Percentiles rank a stretch among this genome's conserved stretches.
These are phyloP conservation scores for Ridgeia piscesae DNA, from an alignment of 1,140 invertebrate genomes.

Conservation along the genomic window DNA sequence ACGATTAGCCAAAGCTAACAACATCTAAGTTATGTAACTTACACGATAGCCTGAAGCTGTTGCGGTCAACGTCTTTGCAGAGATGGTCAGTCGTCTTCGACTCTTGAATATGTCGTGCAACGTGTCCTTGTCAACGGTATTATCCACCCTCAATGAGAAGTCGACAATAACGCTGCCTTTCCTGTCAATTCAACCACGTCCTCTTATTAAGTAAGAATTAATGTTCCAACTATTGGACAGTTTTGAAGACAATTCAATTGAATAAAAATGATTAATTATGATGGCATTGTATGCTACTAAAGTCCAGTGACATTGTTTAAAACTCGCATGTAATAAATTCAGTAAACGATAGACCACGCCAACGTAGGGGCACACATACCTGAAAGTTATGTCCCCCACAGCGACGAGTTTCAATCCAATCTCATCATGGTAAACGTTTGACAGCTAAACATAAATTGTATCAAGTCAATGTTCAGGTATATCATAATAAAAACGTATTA, in stretches of 20 bases:
- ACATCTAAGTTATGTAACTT: not conserved
- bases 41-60: not conserved
- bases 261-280: not conserved
- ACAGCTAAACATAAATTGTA: not conserved
- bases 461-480: not conserved
- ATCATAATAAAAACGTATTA: too few relatives aligned
- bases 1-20: too few relatives aligned
- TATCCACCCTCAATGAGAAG: not conserved
- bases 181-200: not conserved
- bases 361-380: not conserved
- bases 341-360: not conserved
- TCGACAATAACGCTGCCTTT: not conserved
- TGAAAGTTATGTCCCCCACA: not conserved
- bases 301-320: too few relatives aligned
- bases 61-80: not conserved
- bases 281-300: not conserved
- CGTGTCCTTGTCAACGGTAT: not conserved
- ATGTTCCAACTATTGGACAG: not conserved
- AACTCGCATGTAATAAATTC: too few relatives aligned
- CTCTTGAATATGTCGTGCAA: not conserved
- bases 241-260: not conserved
- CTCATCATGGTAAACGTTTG: not conserved
- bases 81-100: not conserved
- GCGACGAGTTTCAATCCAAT: not conserved
- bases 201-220: not conserved